Base-by-base conservation (phyloP, 1,140 invertebrate species). In the Carposina sasakii region DNA sequence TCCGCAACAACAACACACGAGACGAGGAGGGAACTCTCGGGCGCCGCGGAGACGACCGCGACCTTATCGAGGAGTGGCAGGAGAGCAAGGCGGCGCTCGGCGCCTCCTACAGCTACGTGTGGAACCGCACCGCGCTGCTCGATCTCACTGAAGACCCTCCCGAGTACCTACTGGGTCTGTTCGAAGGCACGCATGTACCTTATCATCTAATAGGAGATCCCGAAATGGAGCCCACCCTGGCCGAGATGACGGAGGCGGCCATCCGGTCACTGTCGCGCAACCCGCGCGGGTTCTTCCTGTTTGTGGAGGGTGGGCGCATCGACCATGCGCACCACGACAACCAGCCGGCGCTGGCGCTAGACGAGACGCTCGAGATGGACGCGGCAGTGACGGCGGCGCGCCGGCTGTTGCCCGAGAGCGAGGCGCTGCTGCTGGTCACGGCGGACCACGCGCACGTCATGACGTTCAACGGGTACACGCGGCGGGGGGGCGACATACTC, bases 281-380 rank as follows among this genome's bases (percentile, higher is more conserved):
- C 75, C 82, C 90, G 8, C 89, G 92, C 34, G 96, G 96, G 20
- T 97, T 91, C 76, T 95, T 97, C 68, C 79, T 97, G 9, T 92
- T 97, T 63, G 93, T 97, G 3, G 96, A 97, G 89, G 94, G 90
- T 6, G 92, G 92, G 0, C 89, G 89, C 46, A 96, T 97, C 22
- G 95, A 97, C 68, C 88, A 92, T 43, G 94, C 90, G 0, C 93
- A 96, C 72, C 95, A 96, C 66, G 78, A 88, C 1, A 93, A 91
- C 60, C 86, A 86, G 48, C 93, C 91, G 1, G 81, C 88, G 41
- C 74, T 90, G 21, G 92, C 94, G 0, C 50, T 78, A 2, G 81
- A 89, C 52, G 90, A 92, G 61, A 89, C 90, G 0, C 72, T 89
- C 0, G 87, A 90, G 60, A 75, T 92, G 48, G 85, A 86, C 2